Percentiles rank a stretch among this genome's conserved stretches.
These are phyloP conservation scores for Muscina levida DNA, from an alignment of 2,888 invertebrate species.

Conservation along the genomic window DNA sequence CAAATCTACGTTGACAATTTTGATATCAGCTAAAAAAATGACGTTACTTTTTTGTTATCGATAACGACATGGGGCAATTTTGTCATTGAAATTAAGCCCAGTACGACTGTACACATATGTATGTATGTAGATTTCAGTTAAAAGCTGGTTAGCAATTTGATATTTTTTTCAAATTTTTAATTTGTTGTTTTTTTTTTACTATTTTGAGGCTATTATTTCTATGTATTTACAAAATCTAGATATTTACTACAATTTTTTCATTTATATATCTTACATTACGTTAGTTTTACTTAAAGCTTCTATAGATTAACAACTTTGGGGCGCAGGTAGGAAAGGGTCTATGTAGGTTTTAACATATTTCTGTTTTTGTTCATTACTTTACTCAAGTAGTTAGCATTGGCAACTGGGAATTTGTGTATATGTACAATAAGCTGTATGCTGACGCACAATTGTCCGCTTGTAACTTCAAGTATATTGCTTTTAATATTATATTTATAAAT, in stretches of 20 bases:
- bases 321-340: too few relatives aligned
- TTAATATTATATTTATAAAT: too few relatives aligned
- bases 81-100: background rate
- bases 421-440: too few relatives aligned
- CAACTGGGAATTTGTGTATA: too few relatives aligned
- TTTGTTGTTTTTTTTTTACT: constrained; percentile 36
- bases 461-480: too few relatives aligned
- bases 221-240: constrained; percentile 49
- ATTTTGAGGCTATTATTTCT: constrained; percentile 66
- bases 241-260: background rate
- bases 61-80: background rate
- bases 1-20: constrained; percentile 79
- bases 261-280: constrained; percentile 5
- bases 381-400: too few relatives aligned
- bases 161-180: constrained; percentile 16
- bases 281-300: too few relatives aligned
- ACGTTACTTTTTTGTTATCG: constrained; percentile 70
- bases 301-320: background rate
- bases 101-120: background rate
- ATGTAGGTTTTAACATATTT: too few relatives aligned
- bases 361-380: too few relatives aligned
- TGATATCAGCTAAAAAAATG: constrained; percentile 80
- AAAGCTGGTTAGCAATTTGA: too few relatives aligned
- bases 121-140: too few relatives aligned
- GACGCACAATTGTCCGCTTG: too few relatives aligned